Base-by-base conservation (phyloP, 2,113 vertebrate species). In the Tympanuchus pallidicinctus region DNA sequence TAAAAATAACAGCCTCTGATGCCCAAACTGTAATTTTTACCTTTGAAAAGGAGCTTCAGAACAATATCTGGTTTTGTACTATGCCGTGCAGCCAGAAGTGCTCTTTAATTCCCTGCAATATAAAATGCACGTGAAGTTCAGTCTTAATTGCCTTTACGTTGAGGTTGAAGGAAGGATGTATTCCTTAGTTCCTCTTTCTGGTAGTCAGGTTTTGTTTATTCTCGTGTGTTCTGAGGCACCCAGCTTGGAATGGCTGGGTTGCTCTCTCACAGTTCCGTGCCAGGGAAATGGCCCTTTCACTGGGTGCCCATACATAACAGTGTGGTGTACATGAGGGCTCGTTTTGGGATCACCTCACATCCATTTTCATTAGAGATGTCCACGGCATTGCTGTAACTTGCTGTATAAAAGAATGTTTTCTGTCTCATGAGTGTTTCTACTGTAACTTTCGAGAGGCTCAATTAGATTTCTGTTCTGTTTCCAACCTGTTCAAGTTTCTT, bases 401-500 rank as follows among this genome's bases (percentile, higher is more conserved):
- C 32, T 75, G 43, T 25, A 79, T 52, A 32, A 82, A 89, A 6
- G 5, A 61, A 75, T 75, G 8, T 65, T 88, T 79, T 78, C 42
- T 86, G 48, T 83, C 72, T 88, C 16, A 8, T 75, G 67, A 36
- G 38, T 82, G 25, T 36, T 79, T 59, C 69, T 69, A 1, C 13
- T 86, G 27, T 60, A 66, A 57, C 34, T 59, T 83, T 2, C 10
- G 24, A 84, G 50, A 91, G 72, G 57, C 66, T 95, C 71, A 14
- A 78, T 95, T 95, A 86, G 96, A 36, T 59, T 32, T 3, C 65
- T 74, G 20, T n/a, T 40, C 88, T 91, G 89, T 79, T 89, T 86
- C 92, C 93, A 82, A 89, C 91, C 86, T 82, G 59, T 95, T 96
- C 82, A 54, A 34, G 1, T 97, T 96, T 92, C 96, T 95, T 48